Evolutionary conservation across 2,888 invertebrate genomes (phyloP).

Genomic region (Anticlea derivata): DNA sequence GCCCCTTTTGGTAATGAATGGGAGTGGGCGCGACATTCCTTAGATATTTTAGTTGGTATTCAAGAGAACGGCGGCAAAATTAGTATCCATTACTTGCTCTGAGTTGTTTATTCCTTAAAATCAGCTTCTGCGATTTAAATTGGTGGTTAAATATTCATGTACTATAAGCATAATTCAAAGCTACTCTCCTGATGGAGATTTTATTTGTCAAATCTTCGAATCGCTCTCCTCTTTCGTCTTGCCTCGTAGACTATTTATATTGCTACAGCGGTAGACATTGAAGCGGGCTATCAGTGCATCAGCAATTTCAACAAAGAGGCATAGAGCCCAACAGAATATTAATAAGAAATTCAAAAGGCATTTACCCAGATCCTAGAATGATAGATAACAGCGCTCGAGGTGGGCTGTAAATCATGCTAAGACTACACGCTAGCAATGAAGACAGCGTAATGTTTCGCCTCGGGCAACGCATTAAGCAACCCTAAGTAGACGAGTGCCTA

Average conservation of each 20-base stretch:
- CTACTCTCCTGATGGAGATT: too few species aligned
- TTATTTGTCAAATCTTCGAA: too few species aligned
- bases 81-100: constrained; percentile 26
- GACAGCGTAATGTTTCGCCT: constrained; percentile 27
- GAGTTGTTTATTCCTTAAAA: constrained; percentile 7
- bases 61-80: constrained; percentile 37
- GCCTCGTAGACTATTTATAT: constrained; percentile 1
- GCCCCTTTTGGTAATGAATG: constrained; percentile 36
- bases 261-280: neutral
- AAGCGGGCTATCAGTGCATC: constrained; percentile 17
- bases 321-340: constrained; percentile 18
- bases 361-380: constrained; percentile 27
- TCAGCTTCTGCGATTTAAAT: neutral
- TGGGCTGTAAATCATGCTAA: constrained; percentile 26
- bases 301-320: constrained; percentile 16
- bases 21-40: constrained; percentile 38
- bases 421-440: constrained; percentile 30
- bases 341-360: constrained; percentile 29
- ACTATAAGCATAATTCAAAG: too few species aligned
- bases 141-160: too few species aligned
- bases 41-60: constrained; percentile 36
- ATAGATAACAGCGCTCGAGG: constrained; percentile 26
- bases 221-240: neutral
- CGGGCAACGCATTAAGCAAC: constrained; percentile 26
- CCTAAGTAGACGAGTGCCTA: constrained; percentile 27